phyloP scores from a whole-genome alignment of 2,113 vertebrate species.

The Oryzias melastigma region DNA sequence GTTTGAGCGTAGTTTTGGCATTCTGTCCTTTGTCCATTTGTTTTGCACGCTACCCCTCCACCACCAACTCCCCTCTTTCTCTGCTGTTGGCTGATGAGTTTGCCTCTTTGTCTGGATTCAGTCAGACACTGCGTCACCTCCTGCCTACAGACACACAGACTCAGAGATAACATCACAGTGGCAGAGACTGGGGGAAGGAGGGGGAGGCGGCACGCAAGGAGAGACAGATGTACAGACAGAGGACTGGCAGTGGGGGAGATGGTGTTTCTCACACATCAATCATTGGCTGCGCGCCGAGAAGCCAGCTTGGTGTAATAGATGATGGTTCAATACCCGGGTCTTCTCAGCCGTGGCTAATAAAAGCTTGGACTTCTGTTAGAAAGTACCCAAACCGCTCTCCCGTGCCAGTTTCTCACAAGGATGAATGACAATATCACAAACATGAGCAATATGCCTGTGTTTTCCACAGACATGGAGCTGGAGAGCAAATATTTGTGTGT shows the following conservation, averaged over 20 bases:
- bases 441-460: constrained; percentile 18
- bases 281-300: constrained; percentile 65
- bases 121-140: constrained; percentile 86
- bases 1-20: constrained; percentile 74
- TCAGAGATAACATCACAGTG: constrained; percentile 83
- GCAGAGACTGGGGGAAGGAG: constrained; percentile 67
- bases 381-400: constrained; percentile 42
- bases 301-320: constrained; percentile 67
- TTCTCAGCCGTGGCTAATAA: constrained; percentile 43
- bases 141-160: constrained; percentile 85
- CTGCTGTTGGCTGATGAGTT: constrained; percentile 80
- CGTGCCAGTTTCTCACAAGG: constrained; percentile 28
- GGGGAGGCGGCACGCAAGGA: constrained; percentile 41
- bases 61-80: constrained; percentile 20
- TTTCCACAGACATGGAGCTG: constrained; percentile 6
- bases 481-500: constrained; percentile 4
- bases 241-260: constrained; percentile 69
- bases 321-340: constrained; percentile 61
- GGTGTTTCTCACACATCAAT: constrained; percentile 78
- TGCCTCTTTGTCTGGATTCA: constrained; percentile 83
- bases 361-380: constrained; percentile 31
- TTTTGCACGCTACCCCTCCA: constrained; percentile 43
- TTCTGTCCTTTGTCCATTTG: constrained; percentile 77
- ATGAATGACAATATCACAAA: constrained; percentile 14
- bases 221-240: constrained; percentile 84